Evolutionary conservation across 2,113 vertebrate species (phyloP).

Genomic region (Pholis gunnellus): DNA sequence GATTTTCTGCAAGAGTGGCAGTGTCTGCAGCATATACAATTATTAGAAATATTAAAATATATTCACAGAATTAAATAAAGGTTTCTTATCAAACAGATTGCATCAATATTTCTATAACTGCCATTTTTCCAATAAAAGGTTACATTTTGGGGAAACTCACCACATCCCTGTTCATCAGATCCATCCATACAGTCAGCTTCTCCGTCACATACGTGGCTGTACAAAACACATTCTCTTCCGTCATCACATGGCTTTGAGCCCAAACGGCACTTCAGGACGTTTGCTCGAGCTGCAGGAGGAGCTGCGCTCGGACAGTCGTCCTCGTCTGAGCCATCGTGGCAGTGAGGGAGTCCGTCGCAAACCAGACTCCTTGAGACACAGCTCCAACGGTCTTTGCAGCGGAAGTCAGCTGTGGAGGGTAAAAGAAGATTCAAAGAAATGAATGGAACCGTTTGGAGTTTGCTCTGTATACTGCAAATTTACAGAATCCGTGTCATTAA

Average conservation of each 20-base stretch:
- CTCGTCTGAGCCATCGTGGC: conserved; percentile 88
- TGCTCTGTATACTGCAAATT: background rate
- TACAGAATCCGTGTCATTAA: no score
- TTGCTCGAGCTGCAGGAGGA: background rate
- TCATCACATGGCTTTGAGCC: conserved; percentile 78
- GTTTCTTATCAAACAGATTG: background rate
- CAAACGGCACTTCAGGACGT: conserved; percentile 64
- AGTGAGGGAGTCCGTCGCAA: conserved; percentile 88
- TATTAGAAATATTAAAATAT: no score
- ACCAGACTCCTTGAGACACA: conserved; percentile 77
- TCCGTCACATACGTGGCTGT: conserved; percentile 86
- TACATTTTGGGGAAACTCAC: conserved; percentile 21
- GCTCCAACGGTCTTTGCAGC: conserved; percentile 75
- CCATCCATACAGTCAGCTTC: conserved; percentile 87
- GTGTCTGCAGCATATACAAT: no score
- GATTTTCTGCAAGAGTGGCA: no score
- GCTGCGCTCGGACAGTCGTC: conserved; percentile 64
- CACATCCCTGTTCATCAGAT: conserved; percentile 81
- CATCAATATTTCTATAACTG: background rate
- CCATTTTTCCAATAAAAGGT: background rate
- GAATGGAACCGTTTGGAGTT: background rate
- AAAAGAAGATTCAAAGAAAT: background rate
- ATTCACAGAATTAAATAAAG: background rate
- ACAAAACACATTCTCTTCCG: conserved; percentile 79
- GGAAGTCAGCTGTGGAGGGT: conserved; percentile 75